These are phyloP conservation scores for Conus ventricosus DNA, from an alignment of 1,140 invertebrate species.

Conservation along the genomic window DNA sequence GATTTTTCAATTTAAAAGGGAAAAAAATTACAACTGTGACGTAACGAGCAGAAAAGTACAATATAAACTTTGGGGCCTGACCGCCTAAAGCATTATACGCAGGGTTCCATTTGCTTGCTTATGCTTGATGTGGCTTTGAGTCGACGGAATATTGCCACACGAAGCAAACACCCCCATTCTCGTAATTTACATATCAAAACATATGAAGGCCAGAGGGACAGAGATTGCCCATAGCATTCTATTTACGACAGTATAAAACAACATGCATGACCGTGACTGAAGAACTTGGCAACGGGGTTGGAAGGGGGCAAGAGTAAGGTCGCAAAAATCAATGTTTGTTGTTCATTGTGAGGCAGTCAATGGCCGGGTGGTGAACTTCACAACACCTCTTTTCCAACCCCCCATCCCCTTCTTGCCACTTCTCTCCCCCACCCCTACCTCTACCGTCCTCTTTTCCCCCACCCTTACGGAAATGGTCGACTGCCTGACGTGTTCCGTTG, in stretches of 20 bases:
- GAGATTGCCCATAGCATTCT: no score
- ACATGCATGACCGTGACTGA: no score
- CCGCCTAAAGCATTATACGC: no score
- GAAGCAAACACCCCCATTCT: no score
- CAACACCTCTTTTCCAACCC: not conserved
- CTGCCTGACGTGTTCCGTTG: not conserved
- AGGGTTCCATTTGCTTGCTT: no score
- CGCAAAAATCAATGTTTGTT: not conserved
- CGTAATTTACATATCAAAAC: not conserved
- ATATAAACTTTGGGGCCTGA: no score
- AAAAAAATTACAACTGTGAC: no score
- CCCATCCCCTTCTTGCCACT: not conserved
- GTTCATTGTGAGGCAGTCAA: not conserved
- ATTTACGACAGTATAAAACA: no score
- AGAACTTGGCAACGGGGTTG: not conserved
- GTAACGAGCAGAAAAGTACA: no score
- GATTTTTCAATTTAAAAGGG: no score
- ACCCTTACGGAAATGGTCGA: not conserved
- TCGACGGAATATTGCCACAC: no score
- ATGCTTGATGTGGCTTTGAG: no score
- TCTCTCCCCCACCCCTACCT: not conserved
- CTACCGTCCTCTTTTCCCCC: not conserved
- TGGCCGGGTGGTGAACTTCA: not conserved
- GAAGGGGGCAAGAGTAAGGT: not conserved
- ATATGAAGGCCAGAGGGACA: constrained; percentile 8